phyloP scores from a whole-genome alignment of 2,888 invertebrate genomes.

The Drosophila atroscutellata region DNA sequence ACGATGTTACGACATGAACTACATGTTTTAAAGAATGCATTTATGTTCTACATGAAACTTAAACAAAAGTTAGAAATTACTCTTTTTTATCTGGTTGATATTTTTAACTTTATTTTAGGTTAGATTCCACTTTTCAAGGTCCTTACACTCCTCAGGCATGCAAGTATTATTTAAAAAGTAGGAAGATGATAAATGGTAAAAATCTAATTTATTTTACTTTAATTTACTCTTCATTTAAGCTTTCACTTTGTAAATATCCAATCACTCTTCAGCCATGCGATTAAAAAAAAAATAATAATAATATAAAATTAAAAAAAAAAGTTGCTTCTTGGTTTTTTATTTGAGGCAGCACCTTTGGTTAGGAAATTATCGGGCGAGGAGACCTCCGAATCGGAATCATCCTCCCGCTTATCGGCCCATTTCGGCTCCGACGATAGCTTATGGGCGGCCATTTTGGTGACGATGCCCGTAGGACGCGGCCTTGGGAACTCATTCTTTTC shows the following conservation, averaged over 20 bases:
- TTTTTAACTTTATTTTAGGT: neutral
- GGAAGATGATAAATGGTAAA: neutral
- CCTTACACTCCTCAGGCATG: neutral
- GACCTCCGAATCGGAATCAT: slow-evolving; percentile 93
- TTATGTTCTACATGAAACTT: neutral
- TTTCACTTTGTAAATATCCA: neutral
- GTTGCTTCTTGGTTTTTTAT: neutral
- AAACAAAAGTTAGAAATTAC: neutral
- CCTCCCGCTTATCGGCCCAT: slow-evolving; percentile 86
- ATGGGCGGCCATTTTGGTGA: slow-evolving; percentile 82
- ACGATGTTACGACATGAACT: neutral
- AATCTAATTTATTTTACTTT: neutral
- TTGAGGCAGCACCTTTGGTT: slow-evolving; percentile 87
- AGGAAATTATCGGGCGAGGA: slow-evolving; percentile 91
- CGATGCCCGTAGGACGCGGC: slow-evolving; percentile 76
- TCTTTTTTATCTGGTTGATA: neutral
- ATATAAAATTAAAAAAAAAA: neutral
- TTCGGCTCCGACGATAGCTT: slow-evolving; percentile 83
- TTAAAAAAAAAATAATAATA: neutral
- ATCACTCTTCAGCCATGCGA: slow-evolving; percentile 1
- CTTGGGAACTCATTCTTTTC: slow-evolving; percentile 83
- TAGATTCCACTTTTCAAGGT: neutral
- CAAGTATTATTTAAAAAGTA: neutral
- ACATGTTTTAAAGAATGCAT: neutral
- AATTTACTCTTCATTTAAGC: neutral